Evolutionary conservation across 2,113 vertebrate genomes (phyloP).

Genomic region (Aspidoscelis tigris): DNA sequence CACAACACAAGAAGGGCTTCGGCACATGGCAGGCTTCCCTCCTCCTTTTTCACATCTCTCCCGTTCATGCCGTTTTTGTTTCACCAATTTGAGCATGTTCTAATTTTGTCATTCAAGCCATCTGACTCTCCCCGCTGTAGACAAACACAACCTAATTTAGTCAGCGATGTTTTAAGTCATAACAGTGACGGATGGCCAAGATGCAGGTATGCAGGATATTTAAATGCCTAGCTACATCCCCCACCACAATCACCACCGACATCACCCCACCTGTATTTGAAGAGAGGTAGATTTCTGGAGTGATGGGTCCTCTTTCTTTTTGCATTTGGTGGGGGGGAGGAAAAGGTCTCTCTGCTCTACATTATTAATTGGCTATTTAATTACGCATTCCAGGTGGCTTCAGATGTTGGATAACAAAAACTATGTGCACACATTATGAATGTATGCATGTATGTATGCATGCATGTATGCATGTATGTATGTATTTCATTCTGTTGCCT

Average conservation of each 20-base stretch:
- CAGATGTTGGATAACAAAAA: constrained; percentile 84
- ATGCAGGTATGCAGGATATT: constrained; percentile 93
- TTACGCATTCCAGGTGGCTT: constrained; percentile 87
- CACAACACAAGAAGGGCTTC: constrained; percentile 65
- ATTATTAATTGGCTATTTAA: constrained; percentile 95
- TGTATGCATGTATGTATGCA: constrained; percentile 49
- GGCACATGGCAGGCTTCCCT: constrained; percentile 63
- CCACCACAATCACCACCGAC: too few species aligned
- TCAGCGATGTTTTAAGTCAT: constrained; percentile 93
- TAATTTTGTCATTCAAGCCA: constrained; percentile 97
- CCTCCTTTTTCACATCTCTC: constrained; percentile 70
- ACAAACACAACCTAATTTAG: constrained; percentile 98
- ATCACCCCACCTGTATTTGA: constrained; percentile 69
- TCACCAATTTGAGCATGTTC: constrained; percentile 82
- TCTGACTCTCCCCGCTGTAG: constrained; percentile 94
- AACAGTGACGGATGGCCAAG: constrained; percentile 96
- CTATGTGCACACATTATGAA: constrained; percentile 35
- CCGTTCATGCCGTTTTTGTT: constrained; percentile 77
- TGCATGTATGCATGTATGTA: constrained; percentile 48
- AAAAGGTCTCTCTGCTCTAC: constrained; percentile 84
- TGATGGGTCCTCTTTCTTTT: constrained; percentile 52
- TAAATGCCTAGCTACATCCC: constrained; percentile 82
- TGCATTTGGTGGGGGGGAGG: constrained; percentile 80
- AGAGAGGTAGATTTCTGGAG: constrained; percentile 73
- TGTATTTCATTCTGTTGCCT: constrained; percentile 76